Conservation (phyloP, 1,140 invertebrate genomes). For the Tetramorium parvispinum region DNA sequence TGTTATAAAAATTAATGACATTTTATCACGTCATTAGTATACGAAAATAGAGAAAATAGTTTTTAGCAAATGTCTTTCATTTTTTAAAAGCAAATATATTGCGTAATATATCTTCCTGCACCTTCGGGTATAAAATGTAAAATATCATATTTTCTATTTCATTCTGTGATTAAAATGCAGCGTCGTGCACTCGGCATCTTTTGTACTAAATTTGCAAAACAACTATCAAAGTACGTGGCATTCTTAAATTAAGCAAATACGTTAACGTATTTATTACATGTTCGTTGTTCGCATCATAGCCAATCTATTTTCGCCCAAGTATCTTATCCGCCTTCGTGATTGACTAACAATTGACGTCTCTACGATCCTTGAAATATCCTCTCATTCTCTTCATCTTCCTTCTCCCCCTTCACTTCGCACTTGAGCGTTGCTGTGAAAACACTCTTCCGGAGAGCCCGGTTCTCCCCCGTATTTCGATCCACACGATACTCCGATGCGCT, state of each 20-base stretch:
- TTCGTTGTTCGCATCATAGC: background rate
- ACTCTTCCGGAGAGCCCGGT: conserved; percentile 8
- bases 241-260: background rate
- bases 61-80: background rate
- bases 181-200: background rate
- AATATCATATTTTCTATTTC: background rate
- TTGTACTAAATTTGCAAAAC: conserved; percentile 7
- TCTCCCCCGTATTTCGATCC: background rate
- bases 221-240: background rate
- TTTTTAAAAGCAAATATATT: background rate
- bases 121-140: background rate
- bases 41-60: background rate
- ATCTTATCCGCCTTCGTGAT: background rate
- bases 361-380: background rate
- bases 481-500: conserved; percentile 40
- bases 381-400: conserved; percentile 39
- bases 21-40: background rate
- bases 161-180: background rate
- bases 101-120: background rate
- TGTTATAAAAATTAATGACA: background rate
- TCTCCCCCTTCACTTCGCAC: conserved; percentile 4
- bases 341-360: conserved; percentile 24
- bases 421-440: conserved; percentile 30
- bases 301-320: conserved; percentile 29
- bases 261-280: background rate